A percentile compares a stretch with the other conserved stretches of the same genome.
These are phyloP conservation scores for Heterohyrax brucei DNA, from an alignment of 2,797 vertebrate genomes.

Conservation along the genomic window DNA sequence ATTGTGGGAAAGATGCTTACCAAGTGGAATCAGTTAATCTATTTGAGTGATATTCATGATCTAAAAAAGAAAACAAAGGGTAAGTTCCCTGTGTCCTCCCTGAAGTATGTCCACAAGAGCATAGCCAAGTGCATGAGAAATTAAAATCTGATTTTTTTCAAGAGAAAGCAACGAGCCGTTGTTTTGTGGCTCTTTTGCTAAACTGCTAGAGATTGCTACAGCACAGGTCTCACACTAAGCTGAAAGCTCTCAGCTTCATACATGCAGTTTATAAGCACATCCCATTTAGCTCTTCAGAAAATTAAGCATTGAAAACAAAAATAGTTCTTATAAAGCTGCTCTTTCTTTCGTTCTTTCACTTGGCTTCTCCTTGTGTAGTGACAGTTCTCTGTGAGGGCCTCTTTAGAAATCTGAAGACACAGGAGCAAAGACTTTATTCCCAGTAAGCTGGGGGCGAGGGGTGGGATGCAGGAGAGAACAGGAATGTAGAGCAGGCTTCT, in stretches of 20 bases:
- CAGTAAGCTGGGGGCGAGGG: constrained; percentile 51
- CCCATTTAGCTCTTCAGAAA: constrained; percentile 10
- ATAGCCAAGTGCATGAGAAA: rapidly evolving
- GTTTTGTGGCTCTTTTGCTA: background rate
- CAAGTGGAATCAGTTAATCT: background rate
- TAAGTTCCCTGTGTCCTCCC: background rate
- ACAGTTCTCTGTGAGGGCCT: background rate
- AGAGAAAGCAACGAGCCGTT: background rate
- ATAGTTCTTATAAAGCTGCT: constrained; percentile 54
- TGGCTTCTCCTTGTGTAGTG: background rate
- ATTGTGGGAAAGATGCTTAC: background rate
- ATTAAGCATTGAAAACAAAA: constrained; percentile 52
- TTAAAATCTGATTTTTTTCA: background rate
- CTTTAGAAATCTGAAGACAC: constrained; percentile 19
- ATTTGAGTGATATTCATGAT: constrained; percentile 6
- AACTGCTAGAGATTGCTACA: background rate
- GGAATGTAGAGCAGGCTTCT: constrained; percentile 71
- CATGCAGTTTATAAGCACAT: background rate
- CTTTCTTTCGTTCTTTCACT: background rate
- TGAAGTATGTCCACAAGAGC: rapidly evolving
- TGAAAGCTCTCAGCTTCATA: constrained; percentile 30
- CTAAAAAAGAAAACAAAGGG: constrained; percentile 23
- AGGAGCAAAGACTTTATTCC: constrained; percentile 47
- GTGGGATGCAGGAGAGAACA: background rate
- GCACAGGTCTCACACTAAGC: background rate